phyloP scores from a whole-genome alignment of 1,140 invertebrate species.

The Paramacrobiotus metropolitanus region DNA sequence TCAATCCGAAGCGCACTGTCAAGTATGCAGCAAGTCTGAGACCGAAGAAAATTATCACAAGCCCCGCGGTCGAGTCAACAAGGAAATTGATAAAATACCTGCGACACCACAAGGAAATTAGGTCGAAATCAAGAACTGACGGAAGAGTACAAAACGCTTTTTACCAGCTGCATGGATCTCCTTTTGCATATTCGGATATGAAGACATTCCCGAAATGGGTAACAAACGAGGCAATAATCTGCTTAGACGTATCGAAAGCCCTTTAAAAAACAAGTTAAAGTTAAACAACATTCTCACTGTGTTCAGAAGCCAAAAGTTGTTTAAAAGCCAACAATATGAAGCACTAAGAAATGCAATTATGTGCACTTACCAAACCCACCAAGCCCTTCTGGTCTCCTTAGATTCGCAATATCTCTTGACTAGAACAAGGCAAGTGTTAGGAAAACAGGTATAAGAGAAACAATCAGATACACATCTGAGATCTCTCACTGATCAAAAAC shows the following conservation, averaged over 20 bases:
- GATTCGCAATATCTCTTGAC: constrained; percentile 1
- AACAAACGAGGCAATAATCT: neutral
- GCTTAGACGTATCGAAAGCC: neutral
- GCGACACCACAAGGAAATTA: neutral
- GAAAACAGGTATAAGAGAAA: neutral
- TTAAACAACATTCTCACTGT: too few species aligned
- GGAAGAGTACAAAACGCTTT: too few species aligned
- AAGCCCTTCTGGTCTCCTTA: neutral
- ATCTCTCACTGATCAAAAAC: neutral
- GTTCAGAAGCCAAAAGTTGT: too few species aligned
- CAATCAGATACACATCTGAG: neutral
- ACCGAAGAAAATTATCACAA: neutral
- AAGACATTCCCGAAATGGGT: constrained; percentile 1
- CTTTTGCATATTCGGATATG: neutral
- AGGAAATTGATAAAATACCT: constrained; percentile 3
- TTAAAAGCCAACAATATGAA: too few species aligned
- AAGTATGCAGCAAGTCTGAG: neutral
- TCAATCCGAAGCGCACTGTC: neutral
- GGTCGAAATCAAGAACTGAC: too few species aligned
- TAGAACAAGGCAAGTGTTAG: neutral
- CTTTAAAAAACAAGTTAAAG: neutral
- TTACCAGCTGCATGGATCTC: constrained; percentile 2
- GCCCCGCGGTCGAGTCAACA: neutral
- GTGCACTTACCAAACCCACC: neutral
- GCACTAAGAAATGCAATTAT: too few species aligned